phyloP scores from a whole-genome alignment of 2,797 vertebrate genomes.

The Paramormyrops hopkinsi region DNA sequence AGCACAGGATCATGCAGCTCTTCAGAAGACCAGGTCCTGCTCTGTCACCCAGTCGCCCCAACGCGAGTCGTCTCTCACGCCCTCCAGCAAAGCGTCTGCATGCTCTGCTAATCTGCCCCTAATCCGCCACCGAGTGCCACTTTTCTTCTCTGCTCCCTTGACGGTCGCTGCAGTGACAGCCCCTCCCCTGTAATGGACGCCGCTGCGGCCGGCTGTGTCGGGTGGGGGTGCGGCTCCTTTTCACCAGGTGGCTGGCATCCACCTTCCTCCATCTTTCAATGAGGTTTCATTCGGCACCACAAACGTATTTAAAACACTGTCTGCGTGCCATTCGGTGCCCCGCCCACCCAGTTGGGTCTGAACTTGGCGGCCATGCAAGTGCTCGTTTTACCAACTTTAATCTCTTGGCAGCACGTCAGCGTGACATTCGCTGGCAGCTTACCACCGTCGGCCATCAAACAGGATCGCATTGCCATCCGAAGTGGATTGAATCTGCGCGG shows the following conservation, averaged over 20 bases:
- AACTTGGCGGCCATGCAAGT: background rate
- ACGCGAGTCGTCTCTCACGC: background rate
- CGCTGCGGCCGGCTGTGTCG: background rate
- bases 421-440: constrained; percentile 29
- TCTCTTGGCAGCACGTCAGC: constrained; percentile 24
- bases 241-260: background rate
- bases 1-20: constrained; percentile 8
- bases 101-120: background rate
- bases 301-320: background rate
- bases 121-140: background rate
- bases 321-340: constrained; percentile 5
- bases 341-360: background rate
- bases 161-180: constrained; percentile 35
- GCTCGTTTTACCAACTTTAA: constrained; percentile 17
- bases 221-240: background rate
- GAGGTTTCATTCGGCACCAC: background rate
- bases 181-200: constrained; percentile 36
- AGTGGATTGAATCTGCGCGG: background rate
- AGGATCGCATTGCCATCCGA: background rate
- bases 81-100: background rate
- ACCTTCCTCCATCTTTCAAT: background rate
- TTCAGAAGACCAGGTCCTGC: constrained; percentile 2
- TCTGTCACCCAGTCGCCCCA: background rate
- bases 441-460: background rate
- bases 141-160: background rate